A percentile compares a stretch with the other conserved stretches of the same genome.
phyloP scores from a whole-genome alignment of 2,888 invertebrate species.

The Acleris laterana region DNA sequence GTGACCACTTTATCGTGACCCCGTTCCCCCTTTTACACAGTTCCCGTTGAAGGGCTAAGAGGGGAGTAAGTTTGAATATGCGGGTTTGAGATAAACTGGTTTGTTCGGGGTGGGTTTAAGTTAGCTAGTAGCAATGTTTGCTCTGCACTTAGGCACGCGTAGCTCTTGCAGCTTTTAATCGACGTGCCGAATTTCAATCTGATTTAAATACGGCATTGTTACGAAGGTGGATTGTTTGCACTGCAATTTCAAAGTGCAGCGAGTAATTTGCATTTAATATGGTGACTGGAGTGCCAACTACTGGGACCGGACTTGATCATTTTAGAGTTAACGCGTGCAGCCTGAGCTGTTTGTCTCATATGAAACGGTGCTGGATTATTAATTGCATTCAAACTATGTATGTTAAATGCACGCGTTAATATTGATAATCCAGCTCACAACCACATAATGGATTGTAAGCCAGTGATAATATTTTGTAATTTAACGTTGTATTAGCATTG shows the following conservation, averaged over 20 bases:
- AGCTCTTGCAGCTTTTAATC: slow-evolving; percentile 79
- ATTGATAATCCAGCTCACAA: no score
- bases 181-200: slow-evolving; percentile 81
- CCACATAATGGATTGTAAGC: no score
- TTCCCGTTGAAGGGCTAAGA: slow-evolving; percentile 42
- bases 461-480: no score
- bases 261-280: slow-evolving; percentile 72
- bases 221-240: slow-evolving; percentile 64
- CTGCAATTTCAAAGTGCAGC: slow-evolving; percentile 53
- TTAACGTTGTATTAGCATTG: no score
- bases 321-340: slow-evolving; percentile 23
- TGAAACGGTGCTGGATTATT: slow-evolving; percentile 1
- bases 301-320: slow-evolving; percentile 11
- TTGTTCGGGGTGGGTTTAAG: slow-evolving; percentile 67
- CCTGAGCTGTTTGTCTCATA: slow-evolving; percentile 14
- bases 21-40: slow-evolving; percentile 45
- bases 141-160: slow-evolving; percentile 74
- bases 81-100: slow-evolving; percentile 56
- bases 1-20: slow-evolving; percentile 63
- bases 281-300: slow-evolving; percentile 34
- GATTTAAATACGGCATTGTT: slow-evolving; percentile 80
- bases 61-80: slow-evolving; percentile 40
- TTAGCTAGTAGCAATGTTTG: slow-evolving; percentile 75
- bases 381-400: background rate
- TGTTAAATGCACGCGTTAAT: background rate